These are phyloP conservation scores for Conger conger DNA, from an alignment of 2,113 vertebrate genomes.

Conservation along the genomic window DNA sequence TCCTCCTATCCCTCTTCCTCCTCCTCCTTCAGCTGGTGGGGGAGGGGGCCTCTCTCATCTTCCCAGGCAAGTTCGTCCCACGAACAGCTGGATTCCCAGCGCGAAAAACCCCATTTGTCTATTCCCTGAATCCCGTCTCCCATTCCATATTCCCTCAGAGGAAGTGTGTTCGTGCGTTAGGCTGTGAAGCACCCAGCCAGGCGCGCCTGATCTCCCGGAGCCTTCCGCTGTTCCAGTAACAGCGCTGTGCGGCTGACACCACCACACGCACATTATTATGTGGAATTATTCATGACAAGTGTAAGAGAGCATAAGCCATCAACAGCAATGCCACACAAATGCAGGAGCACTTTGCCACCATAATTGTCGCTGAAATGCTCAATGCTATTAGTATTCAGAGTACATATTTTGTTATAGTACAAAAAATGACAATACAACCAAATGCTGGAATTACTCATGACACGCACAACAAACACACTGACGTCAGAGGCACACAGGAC, in stretches of 20 bases:
- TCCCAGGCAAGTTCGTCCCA: not conserved
- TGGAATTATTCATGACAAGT: conserved; percentile 47
- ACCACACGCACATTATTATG: not conserved
- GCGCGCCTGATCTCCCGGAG: not conserved
- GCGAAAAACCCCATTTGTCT: not conserved
- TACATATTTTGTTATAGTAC: not conserved
- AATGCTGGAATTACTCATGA: not conserved
- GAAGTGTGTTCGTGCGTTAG: not conserved
- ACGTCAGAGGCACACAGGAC: not conserved
- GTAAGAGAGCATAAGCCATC: conserved; percentile 40
- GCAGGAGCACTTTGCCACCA: not conserved
- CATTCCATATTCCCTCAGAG: not conserved
- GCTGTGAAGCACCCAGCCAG: not conserved
- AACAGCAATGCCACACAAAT: conserved; percentile 28
- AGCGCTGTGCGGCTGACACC: not conserved
- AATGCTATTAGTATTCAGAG: not conserved
- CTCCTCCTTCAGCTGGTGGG: not conserved
- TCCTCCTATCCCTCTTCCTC: not conserved
- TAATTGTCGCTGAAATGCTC: conserved; percentile 14
- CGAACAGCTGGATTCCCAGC: not conserved
- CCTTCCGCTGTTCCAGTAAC: not conserved
- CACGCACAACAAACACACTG: not conserved
- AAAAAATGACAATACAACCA: not conserved
- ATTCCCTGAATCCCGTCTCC: not conserved
- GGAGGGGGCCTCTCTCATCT: not conserved